These are phyloP conservation scores for Nebria ingens DNA, from an alignment of 1,140 invertebrate species.

Conservation along the genomic window DNA sequence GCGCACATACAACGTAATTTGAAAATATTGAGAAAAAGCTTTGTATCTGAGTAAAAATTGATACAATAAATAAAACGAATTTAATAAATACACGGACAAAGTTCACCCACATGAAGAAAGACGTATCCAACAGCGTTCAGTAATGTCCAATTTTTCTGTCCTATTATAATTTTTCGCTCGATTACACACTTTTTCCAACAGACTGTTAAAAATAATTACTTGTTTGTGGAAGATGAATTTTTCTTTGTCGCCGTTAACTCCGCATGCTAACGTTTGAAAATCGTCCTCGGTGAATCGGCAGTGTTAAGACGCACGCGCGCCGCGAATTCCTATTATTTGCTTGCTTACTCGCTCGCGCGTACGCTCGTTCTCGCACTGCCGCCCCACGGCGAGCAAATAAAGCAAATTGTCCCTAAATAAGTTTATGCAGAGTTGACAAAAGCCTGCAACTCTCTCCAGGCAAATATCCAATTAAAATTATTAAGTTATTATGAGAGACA, in stretches of 20 bases:
- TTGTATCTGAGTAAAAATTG: too few relatives aligned
- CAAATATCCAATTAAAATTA: conserved; percentile 28
- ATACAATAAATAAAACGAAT: too few relatives aligned
- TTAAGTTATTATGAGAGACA: conserved; percentile 25
- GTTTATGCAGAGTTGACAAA: conserved; percentile 16
- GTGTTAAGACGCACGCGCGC: neutral
- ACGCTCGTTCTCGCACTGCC: neutral
- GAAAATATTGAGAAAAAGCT: too few relatives aligned
- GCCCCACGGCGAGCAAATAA: conserved; percentile 9
- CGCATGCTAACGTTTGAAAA: conserved; percentile 9
- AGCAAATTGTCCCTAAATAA: conserved; percentile 14
- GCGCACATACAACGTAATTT: too few relatives aligned
- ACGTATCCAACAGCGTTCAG: too few relatives aligned
- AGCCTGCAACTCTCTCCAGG: conserved; percentile 15
- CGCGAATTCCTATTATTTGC: too few relatives aligned
- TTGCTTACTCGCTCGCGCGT: too few relatives aligned
- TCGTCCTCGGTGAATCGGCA: neutral
- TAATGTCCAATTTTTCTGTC: conserved; percentile 23
- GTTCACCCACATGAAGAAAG: too few relatives aligned
- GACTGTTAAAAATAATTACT: conserved; percentile 18
- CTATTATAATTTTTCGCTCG: conserved; percentile 23
- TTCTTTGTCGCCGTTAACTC: conserved; percentile 15
- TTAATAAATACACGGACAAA: too few relatives aligned
- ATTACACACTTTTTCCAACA: conserved; percentile 18
- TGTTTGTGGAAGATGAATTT: conserved; percentile 17